Percentiles rank a stretch among this genome's conserved stretches.
These are phyloP conservation scores for Galerucella pusilla DNA, from an alignment of 2,888 invertebrate genomes.

Conservation along the genomic window DNA sequence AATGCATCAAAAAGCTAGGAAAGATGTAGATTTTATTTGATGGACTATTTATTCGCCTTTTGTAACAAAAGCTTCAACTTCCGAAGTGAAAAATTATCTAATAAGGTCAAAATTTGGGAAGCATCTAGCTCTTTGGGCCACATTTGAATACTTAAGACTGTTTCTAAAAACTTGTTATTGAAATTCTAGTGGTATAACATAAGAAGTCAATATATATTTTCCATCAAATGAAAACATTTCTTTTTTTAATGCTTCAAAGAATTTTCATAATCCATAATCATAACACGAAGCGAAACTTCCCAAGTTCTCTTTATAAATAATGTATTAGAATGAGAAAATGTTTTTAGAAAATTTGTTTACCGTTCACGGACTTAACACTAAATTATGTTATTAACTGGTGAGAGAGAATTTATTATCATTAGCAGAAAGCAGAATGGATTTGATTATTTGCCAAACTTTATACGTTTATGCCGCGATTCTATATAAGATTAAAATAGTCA, in stretches of 20 bases:
- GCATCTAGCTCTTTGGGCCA: too few relatives aligned
- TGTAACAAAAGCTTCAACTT: too few relatives aligned
- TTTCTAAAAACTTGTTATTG: too few relatives aligned
- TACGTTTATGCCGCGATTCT: too few relatives aligned
- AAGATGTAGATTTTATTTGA: too few relatives aligned
- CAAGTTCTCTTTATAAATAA: neutral
- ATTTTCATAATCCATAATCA: neutral
- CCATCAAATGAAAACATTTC: neutral
- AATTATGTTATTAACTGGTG: neutral
- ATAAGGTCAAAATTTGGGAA: too few relatives aligned
- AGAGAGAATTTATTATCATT: constrained; percentile 2
- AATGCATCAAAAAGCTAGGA: too few relatives aligned
- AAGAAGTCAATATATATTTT: neutral
- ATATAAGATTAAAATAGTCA: too few relatives aligned
- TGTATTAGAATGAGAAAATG: neutral
- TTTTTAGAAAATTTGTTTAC: neutral
- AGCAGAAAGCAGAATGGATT: neutral
- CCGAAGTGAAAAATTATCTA: too few relatives aligned
- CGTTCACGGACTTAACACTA: neutral
- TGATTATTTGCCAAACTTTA: neutral
- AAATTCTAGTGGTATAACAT: neutral
- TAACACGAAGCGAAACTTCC: neutral
- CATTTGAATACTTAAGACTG: too few relatives aligned
- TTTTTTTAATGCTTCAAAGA: neutral
- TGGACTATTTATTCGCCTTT: too few relatives aligned